Evolutionary conservation across 2,888 invertebrate genomes (phyloP).

Genomic region (Campoplex nolae): DNA sequence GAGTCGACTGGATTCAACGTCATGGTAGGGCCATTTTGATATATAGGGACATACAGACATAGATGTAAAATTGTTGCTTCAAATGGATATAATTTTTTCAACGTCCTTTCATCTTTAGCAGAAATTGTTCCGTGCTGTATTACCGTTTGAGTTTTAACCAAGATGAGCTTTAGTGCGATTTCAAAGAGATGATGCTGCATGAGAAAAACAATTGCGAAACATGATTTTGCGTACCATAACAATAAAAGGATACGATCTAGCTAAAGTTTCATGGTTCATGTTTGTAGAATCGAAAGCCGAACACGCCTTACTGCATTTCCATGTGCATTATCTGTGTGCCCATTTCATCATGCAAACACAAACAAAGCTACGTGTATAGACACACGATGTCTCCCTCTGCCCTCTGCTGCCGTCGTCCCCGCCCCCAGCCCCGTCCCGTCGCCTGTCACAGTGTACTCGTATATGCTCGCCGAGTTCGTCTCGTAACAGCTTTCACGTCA

Average conservation of each 20-base stretch:
- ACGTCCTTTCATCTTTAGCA: neutral
- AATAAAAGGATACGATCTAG: conserved; percentile 12
- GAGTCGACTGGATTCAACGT: no score
- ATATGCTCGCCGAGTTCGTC: conserved; percentile 57
- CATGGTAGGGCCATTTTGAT: no score
- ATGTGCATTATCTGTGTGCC: conserved; percentile 37
- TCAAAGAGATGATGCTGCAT: conserved; percentile 19
- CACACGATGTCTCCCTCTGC: conserved; percentile 18
- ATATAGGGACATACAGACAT: no score
- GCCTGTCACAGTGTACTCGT: conserved; percentile 35
- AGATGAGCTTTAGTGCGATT: neutral
- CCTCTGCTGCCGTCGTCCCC: neutral
- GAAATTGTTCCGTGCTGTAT: neutral
- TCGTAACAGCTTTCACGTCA: conserved; percentile 69
- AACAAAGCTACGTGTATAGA: neutral
- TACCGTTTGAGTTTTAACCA: neutral
- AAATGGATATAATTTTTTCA: no score
- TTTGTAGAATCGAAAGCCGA: conserved; percentile 56
- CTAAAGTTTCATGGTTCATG: conserved; percentile 36
- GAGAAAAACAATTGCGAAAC: conserved; percentile 1
- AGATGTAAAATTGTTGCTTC: no score
- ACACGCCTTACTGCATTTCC: conserved; percentile 66
- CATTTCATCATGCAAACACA: conserved; percentile 12
- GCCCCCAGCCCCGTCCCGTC: neutral
- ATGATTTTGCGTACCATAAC: neutral